phyloP scores from a whole-genome alignment of 2,797 vertebrate genomes.

The Danio kyathit region DNA sequence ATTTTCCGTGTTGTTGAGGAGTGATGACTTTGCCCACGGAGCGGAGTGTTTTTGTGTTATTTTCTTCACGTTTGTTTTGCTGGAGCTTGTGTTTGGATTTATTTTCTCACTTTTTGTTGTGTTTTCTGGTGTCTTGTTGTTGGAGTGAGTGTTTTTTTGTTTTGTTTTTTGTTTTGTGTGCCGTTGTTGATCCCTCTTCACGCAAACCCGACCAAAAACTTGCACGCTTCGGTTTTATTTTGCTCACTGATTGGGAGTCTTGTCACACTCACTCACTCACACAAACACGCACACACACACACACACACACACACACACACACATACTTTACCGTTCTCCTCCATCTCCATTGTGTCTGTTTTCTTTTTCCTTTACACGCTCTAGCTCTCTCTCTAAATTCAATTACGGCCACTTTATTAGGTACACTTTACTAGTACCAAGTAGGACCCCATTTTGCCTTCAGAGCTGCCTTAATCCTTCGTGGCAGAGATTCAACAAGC shows the following conservation, averaged over 20 bases:
- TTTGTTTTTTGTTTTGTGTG: conserved; percentile 71
- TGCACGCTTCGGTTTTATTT: conserved; percentile 68
- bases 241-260: conserved; percentile 58
- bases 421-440: too few species aligned
- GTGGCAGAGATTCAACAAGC: too few species aligned
- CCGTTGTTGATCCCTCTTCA: conserved; percentile 67
- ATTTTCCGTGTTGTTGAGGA: conserved; percentile 81
- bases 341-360: conserved; percentile 59
- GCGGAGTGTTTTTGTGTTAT: conserved; percentile 71
- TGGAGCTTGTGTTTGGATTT: conserved; percentile 75
- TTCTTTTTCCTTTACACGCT: conserved; percentile 69
- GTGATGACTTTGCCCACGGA: conserved; percentile 75
- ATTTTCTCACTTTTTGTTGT: conserved; percentile 56
- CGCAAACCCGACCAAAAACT: conserved; percentile 64
- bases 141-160: conserved; percentile 71
- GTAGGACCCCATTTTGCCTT: too few species aligned
- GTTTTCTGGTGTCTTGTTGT: conserved; percentile 80
- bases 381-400: too few species aligned
- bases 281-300: too few species aligned
- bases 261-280: conserved; percentile 30
- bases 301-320: conserved; percentile 7
- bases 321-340: conserved; percentile 65
- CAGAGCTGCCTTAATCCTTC: too few species aligned
- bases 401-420: too few species aligned
- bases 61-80: conserved; percentile 73